Evolutionary conservation across 2,888 invertebrate genomes (phyloP).

Genomic region (Drosophila mimetica): DNA sequence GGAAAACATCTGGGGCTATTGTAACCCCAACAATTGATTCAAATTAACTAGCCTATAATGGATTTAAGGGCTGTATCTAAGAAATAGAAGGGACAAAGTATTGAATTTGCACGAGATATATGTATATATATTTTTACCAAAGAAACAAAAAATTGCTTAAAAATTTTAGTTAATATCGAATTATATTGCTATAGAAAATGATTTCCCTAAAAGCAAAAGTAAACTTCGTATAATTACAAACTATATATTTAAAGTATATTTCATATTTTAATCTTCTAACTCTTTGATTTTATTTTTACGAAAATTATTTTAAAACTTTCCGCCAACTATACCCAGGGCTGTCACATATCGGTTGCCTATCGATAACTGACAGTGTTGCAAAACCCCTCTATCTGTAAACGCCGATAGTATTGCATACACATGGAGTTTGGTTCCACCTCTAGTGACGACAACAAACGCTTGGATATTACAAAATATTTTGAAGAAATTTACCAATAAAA

Average conservation of each 20-base stretch:
- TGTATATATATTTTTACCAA: too few relatives aligned
- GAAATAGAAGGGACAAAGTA: not conserved
- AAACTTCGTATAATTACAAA: too few relatives aligned
- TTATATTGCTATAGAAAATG: too few relatives aligned
- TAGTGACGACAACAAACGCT: slow-evolving; percentile 1
- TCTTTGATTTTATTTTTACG: not conserved
- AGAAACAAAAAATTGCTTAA: too few relatives aligned
- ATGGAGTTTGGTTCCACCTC: not conserved
- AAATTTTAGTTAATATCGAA: too few relatives aligned
- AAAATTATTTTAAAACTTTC: not conserved
- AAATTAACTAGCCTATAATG: not conserved
- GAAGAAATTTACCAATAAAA: not conserved
- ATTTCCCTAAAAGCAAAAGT: not conserved
- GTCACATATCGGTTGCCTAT: not conserved
- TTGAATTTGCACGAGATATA: too few relatives aligned
- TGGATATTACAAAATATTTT: not conserved
- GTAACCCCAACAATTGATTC: slow-evolving; percentile 41
- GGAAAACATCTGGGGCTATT: slow-evolving; percentile 48
- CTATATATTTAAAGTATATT: too few relatives aligned
- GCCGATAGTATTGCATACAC: not conserved
- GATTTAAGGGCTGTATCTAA: not conserved
- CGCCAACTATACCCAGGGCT: not conserved
- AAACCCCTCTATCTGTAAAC: not conserved
- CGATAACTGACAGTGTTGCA: not conserved
- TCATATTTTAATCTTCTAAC: too few relatives aligned